Evolutionary conservation across 2,888 invertebrate species (phyloP).

Genomic region (Fragum fragum): DNA sequence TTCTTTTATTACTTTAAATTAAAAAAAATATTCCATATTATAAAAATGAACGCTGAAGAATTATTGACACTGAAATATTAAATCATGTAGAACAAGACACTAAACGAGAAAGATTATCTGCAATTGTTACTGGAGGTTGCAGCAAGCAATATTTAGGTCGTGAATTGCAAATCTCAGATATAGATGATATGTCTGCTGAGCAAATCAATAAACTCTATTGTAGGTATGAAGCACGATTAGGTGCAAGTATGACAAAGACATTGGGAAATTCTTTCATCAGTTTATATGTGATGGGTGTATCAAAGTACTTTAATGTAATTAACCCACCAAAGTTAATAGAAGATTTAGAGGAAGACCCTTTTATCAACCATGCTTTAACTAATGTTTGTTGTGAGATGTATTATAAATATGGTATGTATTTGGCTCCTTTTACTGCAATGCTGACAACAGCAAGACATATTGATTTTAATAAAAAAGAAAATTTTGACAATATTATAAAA

Average conservation of each 20-base stretch:
- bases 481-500: slow-evolving; percentile 25
- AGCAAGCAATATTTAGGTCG: slow-evolving; percentile 53
- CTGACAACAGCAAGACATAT: slow-evolving; percentile 30
- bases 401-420: slow-evolving; percentile 41
- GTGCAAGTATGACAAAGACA: slow-evolving; percentile 57
- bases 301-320: slow-evolving; percentile 41
- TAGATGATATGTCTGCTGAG: slow-evolving; percentile 49
- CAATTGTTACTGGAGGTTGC: slow-evolving; percentile 52
- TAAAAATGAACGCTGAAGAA: slow-evolving; percentile 56
- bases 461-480: slow-evolving; percentile 40
- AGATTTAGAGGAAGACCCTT: slow-evolving; percentile 55
- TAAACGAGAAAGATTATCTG: slow-evolving; percentile 52
- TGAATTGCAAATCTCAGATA: slow-evolving; percentile 41
- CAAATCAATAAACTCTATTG: slow-evolving; percentile 51
- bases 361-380: slow-evolving; percentile 52
- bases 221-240: slow-evolving; percentile 53
- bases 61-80: slow-evolving; percentile 32
- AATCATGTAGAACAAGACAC: slow-evolving; percentile 34
- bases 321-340: slow-evolving; percentile 53
- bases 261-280: slow-evolving; percentile 52
- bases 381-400: slow-evolving; percentile 36
- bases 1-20: slow-evolving; percentile 48
- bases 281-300: slow-evolving; percentile 53
- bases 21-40: slow-evolving; percentile 41
- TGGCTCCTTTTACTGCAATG: slow-evolving; percentile 49